Conservation (phyloP, 2,113 vertebrate species). For the Thinocorus orbignyianus region DNA sequence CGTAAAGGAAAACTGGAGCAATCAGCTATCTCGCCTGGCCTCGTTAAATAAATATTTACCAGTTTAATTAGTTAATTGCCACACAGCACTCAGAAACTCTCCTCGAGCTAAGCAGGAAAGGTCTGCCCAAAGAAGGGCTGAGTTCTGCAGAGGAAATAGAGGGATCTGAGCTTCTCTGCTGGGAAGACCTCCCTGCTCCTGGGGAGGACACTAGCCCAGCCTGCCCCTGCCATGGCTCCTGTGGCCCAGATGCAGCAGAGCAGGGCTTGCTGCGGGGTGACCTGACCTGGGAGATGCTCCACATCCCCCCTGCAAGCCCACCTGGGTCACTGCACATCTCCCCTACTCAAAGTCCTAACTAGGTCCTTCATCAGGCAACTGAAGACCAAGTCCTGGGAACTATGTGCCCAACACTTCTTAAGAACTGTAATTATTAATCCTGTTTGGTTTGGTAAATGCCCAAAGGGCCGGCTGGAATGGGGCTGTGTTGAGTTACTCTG, state of each 20-base stretch:
- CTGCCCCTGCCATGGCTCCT: not conserved
- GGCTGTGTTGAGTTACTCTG: not conserved
- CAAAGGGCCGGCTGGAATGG: not conserved
- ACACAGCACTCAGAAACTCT: not conserved
- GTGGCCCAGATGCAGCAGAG: not conserved
- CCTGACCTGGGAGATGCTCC: not conserved
- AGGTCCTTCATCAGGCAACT: fast-evolving
- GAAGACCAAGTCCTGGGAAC: not conserved
- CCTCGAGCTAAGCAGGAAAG: not conserved
- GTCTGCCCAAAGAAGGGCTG: not conserved
- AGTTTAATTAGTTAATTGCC: not conserved
- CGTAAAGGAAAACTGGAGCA: not conserved
- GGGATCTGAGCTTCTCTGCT: not conserved
- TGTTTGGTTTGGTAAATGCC: not conserved
- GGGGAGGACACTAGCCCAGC: not conserved
- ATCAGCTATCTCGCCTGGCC: not conserved
- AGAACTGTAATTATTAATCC: not conserved
- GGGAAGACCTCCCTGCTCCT: too few species aligned
- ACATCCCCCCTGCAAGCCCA: not conserved
- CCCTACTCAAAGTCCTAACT: not conserved
- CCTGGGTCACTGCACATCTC: not conserved
- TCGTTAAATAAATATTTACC: conserved; percentile 8
- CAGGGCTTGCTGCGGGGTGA: fast-evolving
- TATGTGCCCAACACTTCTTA: not conserved
- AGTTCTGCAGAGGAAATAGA: not conserved